These are phyloP conservation scores for Phaethon lepturus DNA, from an alignment of 2,113 vertebrate genomes.

Conservation along the genomic window DNA sequence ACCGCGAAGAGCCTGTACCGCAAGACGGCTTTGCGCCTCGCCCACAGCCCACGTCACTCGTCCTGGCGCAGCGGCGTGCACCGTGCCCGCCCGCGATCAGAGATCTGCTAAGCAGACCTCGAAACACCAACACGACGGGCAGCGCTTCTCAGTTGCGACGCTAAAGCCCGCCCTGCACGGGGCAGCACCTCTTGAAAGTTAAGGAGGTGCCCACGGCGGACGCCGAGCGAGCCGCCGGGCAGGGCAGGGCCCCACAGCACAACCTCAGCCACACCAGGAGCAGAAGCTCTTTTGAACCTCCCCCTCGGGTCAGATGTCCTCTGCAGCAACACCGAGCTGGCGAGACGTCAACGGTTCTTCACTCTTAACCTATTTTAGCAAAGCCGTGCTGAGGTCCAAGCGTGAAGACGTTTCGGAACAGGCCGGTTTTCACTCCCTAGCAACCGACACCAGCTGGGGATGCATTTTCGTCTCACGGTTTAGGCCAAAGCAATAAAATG, in stretches of 20 bases:
- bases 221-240: no score
- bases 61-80: not conserved
- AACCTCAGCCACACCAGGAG: not conserved
- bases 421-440: not conserved
- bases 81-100: not conserved
- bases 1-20: not conserved
- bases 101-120: not conserved
- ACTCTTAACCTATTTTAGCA: not conserved
- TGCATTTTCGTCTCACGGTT: not conserved
- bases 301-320: not conserved
- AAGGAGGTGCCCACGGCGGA: not conserved
- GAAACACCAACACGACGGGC: not conserved
- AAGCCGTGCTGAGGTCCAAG: not conserved
- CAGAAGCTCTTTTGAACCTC: not conserved
- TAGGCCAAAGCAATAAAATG: not conserved
- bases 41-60: constrained; percentile 68
- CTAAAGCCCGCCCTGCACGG: not conserved
- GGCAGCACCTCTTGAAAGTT: not conserved
- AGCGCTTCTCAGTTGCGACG: not conserved
- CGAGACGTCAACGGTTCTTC: not conserved
- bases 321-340: not conserved
- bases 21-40: constrained; percentile 15
- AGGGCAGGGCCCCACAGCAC: not conserved
- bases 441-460: not conserved
- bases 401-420: not conserved